phyloP scores from a whole-genome alignment of 1,140 invertebrate species.

The Ectropis grisescens region DNA sequence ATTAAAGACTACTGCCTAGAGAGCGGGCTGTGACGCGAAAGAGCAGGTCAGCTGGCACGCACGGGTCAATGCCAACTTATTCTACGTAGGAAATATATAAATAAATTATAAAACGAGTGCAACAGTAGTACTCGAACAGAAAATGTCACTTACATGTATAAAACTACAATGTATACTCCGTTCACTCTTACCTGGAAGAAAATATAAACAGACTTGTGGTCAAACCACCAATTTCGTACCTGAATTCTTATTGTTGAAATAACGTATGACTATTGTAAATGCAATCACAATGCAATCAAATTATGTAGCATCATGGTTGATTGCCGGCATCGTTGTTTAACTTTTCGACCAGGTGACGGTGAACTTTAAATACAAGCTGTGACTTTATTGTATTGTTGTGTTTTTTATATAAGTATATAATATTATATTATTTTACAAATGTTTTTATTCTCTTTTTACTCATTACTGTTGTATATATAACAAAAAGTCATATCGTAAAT shows the following conservation, averaged over 20 bases:
- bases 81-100: slow-evolving; percentile 22
- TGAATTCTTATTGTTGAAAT: too few species aligned
- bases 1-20: too few species aligned
- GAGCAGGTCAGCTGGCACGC: slow-evolving; percentile 8
- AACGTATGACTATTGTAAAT: too few species aligned
- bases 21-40: too few species aligned
- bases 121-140: slow-evolving; percentile 27
- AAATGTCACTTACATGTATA: slow-evolving; percentile 32
- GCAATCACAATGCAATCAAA: too few species aligned
- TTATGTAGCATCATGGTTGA: too few species aligned
- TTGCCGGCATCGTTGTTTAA: too few species aligned
- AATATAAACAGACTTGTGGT: too few species aligned
- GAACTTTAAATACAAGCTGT: slow-evolving; percentile 52
- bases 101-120: slow-evolving; percentile 43
- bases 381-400: slow-evolving; percentile 53
- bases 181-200: slow-evolving; percentile 30
- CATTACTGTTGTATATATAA: slow-evolving; percentile 46
- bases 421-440: slow-evolving; percentile 50
- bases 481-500: slow-evolving; percentile 54
- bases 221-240: too few species aligned
- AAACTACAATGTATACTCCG: slow-evolving; percentile 33
- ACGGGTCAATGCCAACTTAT: slow-evolving; percentile 37
- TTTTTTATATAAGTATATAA: slow-evolving; percentile 33
- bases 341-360: too few species aligned
- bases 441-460: slow-evolving; percentile 55